Base-by-base conservation (phyloP, 2,113 vertebrate species). In the Scalopus aquaticus region DNA sequence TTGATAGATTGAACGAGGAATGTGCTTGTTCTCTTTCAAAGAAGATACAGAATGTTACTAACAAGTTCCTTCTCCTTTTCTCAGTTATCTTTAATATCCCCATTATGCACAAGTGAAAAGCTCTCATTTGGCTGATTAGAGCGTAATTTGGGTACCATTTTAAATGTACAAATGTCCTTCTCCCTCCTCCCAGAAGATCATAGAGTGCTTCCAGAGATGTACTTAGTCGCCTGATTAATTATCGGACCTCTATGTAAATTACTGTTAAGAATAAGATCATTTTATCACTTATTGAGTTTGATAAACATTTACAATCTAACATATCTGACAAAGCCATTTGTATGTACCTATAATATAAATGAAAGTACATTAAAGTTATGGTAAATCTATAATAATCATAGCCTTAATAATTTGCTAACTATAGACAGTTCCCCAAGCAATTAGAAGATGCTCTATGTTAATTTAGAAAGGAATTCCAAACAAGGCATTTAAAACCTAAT, bases 401-500 rank as follows among this genome's bases (percentile, higher is more conserved):
- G 76, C 28, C 78, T 96, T 93, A 60, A 94, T 83, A 96, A 94
- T 93, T 76, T 81, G 80, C 67, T 85, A 69, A 95, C 79, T 88
- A 90, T 37, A 94, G 77, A 92, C 51, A 91, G 67, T 93, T 96
- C 67, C 92, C 93, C 96, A 93, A 96, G 78, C 95, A 97, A 97
- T 97, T 96, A 97, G 13, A 95, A 96, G 95, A 95, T 62, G 51
- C 44, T 96, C 76, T 83, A 16, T 49, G 90, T 72, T 95, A 51
- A 79, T 97, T 85, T 95, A 94, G 88, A 93, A 96, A 77, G 42
- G 93, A 97, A 96, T 95, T 90, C 72, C 37, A 96, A 96, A 93
- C 95, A 90, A 94, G 81, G 28, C 65, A 97, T 95, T 97, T 97
- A 96, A 96, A 97, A 89, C 88, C 90, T 95, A 70, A 90, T 95